Conservation (phyloP, 1,140 invertebrate species). For the Lasioglossum albipes region DNA sequence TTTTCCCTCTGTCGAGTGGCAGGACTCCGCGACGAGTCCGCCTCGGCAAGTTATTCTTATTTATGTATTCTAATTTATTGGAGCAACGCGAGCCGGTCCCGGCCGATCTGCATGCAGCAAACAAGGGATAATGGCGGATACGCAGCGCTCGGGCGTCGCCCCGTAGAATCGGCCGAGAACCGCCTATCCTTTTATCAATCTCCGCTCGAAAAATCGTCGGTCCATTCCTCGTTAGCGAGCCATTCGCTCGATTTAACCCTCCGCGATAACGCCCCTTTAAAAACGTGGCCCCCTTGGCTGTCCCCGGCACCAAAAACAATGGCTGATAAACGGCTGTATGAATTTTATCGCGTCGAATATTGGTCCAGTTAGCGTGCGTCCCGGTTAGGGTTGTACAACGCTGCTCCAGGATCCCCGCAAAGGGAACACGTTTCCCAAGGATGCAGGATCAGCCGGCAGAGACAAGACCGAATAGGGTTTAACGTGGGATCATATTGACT, state of each 20-base stretch:
- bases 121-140: no score
- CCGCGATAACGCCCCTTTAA: constrained; percentile 20
- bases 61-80: no score
- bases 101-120: no score
- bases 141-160: background rate
- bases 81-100: no score
- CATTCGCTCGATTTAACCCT: background rate
- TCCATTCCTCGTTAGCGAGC: constrained; percentile 16
- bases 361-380: constrained; percentile 1
- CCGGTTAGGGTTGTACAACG: background rate
- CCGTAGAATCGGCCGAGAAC: background rate
- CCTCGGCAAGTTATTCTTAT: no score
- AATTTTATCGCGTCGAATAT: constrained; percentile 32
- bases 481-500: constrained; percentile 62
- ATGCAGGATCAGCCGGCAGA: background rate
- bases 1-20: no score
- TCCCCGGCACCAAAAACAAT: constrained; percentile 14
- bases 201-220: background rate
- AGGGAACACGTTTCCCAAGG: constrained; percentile 39
- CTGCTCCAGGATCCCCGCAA: background rate
- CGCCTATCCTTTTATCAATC: no score
- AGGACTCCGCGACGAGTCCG: no score
- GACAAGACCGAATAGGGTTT: constrained; percentile 58
- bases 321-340: constrained; percentile 34
- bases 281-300: background rate